Conservation (phyloP, 2,113 vertebrate species). For the Coturnix japonica region DNA sequence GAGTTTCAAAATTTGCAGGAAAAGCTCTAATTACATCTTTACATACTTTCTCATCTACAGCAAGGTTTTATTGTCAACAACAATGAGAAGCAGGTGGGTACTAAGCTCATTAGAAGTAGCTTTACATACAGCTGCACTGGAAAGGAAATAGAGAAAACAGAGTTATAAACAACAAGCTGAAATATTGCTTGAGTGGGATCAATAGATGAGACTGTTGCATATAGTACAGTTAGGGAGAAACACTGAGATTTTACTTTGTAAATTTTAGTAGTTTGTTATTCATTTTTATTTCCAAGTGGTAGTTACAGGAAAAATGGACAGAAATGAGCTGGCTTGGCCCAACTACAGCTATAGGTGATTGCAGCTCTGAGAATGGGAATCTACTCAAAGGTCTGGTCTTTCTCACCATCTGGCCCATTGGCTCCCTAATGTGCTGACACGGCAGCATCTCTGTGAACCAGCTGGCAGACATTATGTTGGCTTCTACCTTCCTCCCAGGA, state of each 20-base stretch:
- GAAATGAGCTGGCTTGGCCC: slow-evolving; percentile 18
- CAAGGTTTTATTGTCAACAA: background rate
- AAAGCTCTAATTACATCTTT: background rate
- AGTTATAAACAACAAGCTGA: background rate
- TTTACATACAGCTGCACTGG: slow-evolving; percentile 4
- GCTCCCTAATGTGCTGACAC: slow-evolving; percentile 31
- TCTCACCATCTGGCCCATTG: slow-evolving; percentile 64
- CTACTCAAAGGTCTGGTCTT: background rate
- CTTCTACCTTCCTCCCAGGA: slow-evolving; percentile 26
- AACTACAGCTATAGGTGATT: slow-evolving; percentile 3
- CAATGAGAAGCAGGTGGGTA: slow-evolving; percentile 36
- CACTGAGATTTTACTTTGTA: background rate
- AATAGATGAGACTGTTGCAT: background rate
- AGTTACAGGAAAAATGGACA: background rate
- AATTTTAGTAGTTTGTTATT: background rate
- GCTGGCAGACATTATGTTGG: slow-evolving; percentile 42
- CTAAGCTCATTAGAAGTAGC: background rate
- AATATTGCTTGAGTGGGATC: background rate
- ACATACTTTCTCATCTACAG: background rate
- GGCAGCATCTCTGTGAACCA: slow-evolving; percentile 34
- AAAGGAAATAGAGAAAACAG: slow-evolving; percentile 3
- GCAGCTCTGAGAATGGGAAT: background rate
- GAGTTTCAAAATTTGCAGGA: background rate
- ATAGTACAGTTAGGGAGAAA: background rate
- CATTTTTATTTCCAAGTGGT: background rate